Evolutionary conservation across 2,113 vertebrate species (phyloP), one percentile per base, ranked within the genome.

Genomic region (Clupea harengus): DNA sequence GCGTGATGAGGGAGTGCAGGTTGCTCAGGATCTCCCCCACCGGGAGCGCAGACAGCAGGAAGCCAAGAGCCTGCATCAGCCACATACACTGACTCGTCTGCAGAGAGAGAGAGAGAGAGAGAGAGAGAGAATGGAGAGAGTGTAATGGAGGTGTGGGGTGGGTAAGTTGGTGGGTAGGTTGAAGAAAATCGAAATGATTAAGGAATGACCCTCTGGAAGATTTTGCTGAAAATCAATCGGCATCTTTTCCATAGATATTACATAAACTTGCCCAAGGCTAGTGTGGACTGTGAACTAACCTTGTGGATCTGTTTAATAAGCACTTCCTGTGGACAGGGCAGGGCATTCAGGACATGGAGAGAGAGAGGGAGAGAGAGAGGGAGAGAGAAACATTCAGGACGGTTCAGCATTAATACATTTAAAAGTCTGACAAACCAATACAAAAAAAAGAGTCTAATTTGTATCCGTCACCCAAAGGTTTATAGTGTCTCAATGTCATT

Each of bases 51-150:
- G 98, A 99, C 81, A 99, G 96, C 93, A 99, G 95, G 94, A 99
- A 99, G 86, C 98, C 98, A 81, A 99, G 95, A 2, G 98, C 98
- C 93, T 99, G 98, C 98, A 99, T 99, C 92, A 99, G 94, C 98
- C 98, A 99, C 98, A 99, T 99, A 88, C 98, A 99, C 92, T 99
- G 98, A 93, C 98, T 99, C 0, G 97, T 99, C 98, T 99, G 93
- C 54, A 83, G 91, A 15, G 25, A 49, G 32, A n/a, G 45, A 11
- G 15, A 28, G 18, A 22, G 28, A 47, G n/a, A 67, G 20, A 83
- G 45, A 28, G 32, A 64, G 5, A 84, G 3, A 75, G 57, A 28
- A 39, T 39, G 39, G 39, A 39, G 39, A 1, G 50, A n/a, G n/a
- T n/a, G n/a, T n/a, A n/a, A n/a, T n/a, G n/a, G n/a, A n/a, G n/a